A percentile compares a stretch with the other conserved stretches of the same genome.
Conservation (phyloP, 2,113 vertebrate genomes). For the Turnix velox region DNA sequence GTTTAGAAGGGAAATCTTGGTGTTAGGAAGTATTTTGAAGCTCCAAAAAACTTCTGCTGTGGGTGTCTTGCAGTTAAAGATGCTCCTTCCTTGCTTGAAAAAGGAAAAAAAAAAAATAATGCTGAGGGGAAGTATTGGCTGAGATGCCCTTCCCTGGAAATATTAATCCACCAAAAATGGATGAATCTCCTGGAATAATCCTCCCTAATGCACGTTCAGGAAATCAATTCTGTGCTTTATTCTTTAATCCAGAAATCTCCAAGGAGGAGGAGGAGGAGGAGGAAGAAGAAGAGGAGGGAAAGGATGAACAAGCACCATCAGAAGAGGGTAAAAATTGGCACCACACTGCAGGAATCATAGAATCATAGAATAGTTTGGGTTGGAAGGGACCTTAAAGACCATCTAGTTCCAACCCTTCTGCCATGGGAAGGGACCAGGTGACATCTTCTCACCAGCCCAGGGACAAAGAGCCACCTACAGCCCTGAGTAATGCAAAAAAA, state of each 20-base stretch:
- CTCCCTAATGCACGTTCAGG: constrained; percentile 41
- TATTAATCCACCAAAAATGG: constrained; percentile 29
- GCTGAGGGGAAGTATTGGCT: not conserved
- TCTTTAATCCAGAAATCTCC: constrained; percentile 65
- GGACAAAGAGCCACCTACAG: not conserved
- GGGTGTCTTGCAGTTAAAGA: rapidly evolving
- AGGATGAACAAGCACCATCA: not conserved
- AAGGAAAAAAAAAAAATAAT: not conserved
- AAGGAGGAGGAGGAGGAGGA: constrained; percentile 23
- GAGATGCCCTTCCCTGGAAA: constrained; percentile 25
- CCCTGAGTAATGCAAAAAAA: not conserved
- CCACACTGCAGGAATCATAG: not conserved
- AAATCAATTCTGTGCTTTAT: constrained; percentile 59
- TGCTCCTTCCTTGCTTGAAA: not conserved
- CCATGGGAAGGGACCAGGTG: too few species aligned
- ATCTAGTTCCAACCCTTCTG: too few species aligned
- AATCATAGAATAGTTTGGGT: too few species aligned
- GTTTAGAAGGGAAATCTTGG: not conserved
- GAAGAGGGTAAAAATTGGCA: not conserved
- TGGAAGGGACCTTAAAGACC: too few species aligned
- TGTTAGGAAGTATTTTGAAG: not conserved
- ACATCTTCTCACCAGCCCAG: not conserved
- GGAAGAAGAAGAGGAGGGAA: not conserved
- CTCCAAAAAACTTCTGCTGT: not conserved
- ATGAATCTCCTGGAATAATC: constrained; percentile 57